A percentile compares a stretch with the other conserved stretches of the same genome.
Evolutionary conservation across 2,797 vertebrate genomes (phyloP).

Genomic region (Lerista edwardsae): DNA sequence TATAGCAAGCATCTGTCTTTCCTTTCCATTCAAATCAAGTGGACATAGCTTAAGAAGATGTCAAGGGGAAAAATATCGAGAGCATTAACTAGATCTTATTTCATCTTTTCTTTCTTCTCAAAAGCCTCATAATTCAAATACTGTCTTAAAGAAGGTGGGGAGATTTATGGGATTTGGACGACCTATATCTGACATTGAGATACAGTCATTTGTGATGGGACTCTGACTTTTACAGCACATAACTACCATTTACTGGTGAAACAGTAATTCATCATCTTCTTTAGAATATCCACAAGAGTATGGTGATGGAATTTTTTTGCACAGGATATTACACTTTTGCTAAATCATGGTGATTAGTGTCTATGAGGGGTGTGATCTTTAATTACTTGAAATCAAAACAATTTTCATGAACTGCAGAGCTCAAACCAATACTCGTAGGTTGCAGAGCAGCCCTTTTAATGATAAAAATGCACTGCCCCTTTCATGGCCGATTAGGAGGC

Average conservation of each 20-base stretch:
- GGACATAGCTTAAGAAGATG: constrained; percentile 9
- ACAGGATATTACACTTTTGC: background rate
- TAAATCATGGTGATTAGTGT: background rate
- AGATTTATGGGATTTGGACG: background rate
- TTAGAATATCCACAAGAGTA: background rate
- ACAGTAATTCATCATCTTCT: background rate
- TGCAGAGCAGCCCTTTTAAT: background rate
- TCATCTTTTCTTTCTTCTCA: background rate
- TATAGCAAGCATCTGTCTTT: background rate
- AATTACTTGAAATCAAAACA: background rate
- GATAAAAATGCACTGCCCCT: background rate
- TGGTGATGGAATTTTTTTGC: background rate
- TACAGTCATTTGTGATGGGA: background rate
- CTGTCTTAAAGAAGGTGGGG: background rate
- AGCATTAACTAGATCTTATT: background rate
- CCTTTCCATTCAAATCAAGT: background rate
- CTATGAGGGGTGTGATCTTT: constrained; percentile 9
- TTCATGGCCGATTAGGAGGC: too few relatives aligned
- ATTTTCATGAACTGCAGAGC: background rate
- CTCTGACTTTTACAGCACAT: background rate
- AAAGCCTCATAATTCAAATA: background rate
- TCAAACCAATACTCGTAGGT: background rate
- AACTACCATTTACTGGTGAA: background rate
- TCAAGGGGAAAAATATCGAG: constrained; percentile 17
- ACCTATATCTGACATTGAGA: background rate